These are phyloP conservation scores for Gambelia wislizenii DNA, from an alignment of 2,797 vertebrate species.

Conservation along the genomic window DNA sequence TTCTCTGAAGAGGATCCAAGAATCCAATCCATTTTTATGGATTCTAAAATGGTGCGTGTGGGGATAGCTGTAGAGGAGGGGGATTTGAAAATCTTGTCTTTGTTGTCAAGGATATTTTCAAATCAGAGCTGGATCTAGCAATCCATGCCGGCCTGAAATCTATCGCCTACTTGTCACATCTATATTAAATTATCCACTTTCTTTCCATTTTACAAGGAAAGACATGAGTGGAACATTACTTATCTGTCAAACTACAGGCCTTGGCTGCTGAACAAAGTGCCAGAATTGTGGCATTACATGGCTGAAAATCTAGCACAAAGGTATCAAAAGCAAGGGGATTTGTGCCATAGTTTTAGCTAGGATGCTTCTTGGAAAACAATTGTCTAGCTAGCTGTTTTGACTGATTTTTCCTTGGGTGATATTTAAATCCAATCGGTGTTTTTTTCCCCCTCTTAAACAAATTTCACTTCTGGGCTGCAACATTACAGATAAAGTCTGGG, in stretches of 20 bases:
- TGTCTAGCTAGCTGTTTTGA: background rate
- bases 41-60: background rate
- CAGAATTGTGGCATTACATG: background rate
- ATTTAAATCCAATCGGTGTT: slow-evolving; percentile 12
- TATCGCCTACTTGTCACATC: slow-evolving; percentile 36
- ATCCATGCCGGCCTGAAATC: slow-evolving; percentile 23
- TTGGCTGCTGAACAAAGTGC: background rate
- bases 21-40: background rate
- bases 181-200: slow-evolving; percentile 55
- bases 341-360: background rate
- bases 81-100: background rate
- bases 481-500: slow-evolving; percentile 1
- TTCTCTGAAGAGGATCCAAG: background rate
- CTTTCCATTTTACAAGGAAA: slow-evolving; percentile 50
- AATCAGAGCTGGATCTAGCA: slow-evolving; percentile 32
- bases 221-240: slow-evolving; percentile 36
- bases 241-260: slow-evolving; percentile 1
- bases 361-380: background rate
- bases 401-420: background rate
- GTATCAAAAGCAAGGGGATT: background rate
- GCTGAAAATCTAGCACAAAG: background rate
- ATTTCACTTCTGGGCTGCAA: slow-evolving; percentile 28
- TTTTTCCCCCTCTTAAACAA: slow-evolving; percentile 44
- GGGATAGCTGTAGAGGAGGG: background rate
- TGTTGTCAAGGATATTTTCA: slow-evolving; percentile 8